phyloP scores from a whole-genome alignment of 2,888 invertebrate species.

The Cyaniris semiargus region DNA sequence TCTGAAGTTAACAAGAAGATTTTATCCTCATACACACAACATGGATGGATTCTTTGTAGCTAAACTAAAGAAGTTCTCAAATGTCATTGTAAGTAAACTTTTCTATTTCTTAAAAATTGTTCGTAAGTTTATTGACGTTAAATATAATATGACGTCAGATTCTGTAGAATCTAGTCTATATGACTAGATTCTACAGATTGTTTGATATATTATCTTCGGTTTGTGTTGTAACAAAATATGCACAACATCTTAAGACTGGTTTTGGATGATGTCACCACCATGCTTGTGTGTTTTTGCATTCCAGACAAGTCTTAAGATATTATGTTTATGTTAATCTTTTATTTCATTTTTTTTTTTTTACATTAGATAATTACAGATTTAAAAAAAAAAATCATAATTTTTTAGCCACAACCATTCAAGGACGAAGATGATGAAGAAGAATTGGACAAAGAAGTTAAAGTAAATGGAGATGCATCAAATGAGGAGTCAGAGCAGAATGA shows the following conservation, averaged over 20 bases:
- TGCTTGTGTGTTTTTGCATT: too few relatives aligned
- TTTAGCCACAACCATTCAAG: slow-evolving; percentile 69
- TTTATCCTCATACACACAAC: slow-evolving; percentile 99
- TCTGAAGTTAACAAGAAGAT: slow-evolving; percentile 91
- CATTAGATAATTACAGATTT: too few relatives aligned
- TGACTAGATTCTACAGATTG: too few relatives aligned
- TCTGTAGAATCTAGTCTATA: too few relatives aligned
- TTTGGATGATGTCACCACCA: too few relatives aligned
- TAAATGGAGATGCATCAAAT: slow-evolving; percentile 57
- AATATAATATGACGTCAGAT: too few relatives aligned
- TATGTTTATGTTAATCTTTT: neutral
- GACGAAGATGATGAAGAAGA: slow-evolving; percentile 68
- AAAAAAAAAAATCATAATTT: neutral
- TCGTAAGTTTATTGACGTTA: too few relatives aligned
- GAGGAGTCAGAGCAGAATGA: slow-evolving; percentile 47
- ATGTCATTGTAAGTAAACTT: slow-evolving; percentile 80
- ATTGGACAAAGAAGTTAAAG: slow-evolving; percentile 45
- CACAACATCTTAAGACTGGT: too few relatives aligned
- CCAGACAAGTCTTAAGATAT: too few relatives aligned
- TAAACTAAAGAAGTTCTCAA: slow-evolving; percentile 97
- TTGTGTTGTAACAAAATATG: too few relatives aligned
- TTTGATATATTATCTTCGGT: too few relatives aligned
- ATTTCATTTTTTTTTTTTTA: neutral
- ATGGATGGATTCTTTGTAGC: slow-evolving; percentile 99
- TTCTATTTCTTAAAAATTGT: neutral